These are phyloP conservation scores for Fulica atra DNA, from an alignment of 2,113 vertebrate species.

Conservation along the genomic window DNA sequence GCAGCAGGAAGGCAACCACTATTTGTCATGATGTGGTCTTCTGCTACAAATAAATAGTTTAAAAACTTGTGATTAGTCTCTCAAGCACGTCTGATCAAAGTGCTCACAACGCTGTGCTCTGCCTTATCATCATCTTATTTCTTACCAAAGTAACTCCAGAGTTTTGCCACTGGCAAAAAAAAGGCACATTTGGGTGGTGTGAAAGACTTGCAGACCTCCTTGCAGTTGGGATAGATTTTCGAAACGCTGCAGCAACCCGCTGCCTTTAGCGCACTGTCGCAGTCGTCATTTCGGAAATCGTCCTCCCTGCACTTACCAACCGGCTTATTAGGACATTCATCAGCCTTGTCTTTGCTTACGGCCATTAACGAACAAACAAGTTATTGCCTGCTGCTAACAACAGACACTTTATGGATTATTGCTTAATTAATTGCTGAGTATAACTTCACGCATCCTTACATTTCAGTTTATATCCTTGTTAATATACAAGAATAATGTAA, in stretches of 20 bases:
- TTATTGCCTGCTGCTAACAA: slow-evolving; percentile 42
- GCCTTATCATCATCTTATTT: not conserved
- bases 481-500: slow-evolving; percentile 15
- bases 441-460: slow-evolving; percentile 13
- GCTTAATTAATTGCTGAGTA: slow-evolving; percentile 63
- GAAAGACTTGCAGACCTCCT: not conserved
- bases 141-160: slow-evolving; percentile 35
- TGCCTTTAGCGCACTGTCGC: not conserved
- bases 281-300: slow-evolving; percentile 32
- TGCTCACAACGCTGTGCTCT: not conserved
- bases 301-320: slow-evolving; percentile 48
- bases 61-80: not conserved
- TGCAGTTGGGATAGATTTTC: not conserved
- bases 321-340: slow-evolving; percentile 49
- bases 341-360: slow-evolving; percentile 43
- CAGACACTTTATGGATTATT: slow-evolving; percentile 58
- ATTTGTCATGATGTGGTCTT: not conserved
- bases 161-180: slow-evolving; percentile 51
- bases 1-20: not conserved
- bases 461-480: slow-evolving; percentile 1
- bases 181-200: not conserved
- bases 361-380: slow-evolving; percentile 49
- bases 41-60: not conserved
- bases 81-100: not conserved
- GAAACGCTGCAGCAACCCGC: slow-evolving; percentile 19